Percentiles rank a stretch among this genome's conserved stretches.
phyloP scores from a whole-genome alignment of 2,888 invertebrate species.

The Harpalus rubripes region DNA sequence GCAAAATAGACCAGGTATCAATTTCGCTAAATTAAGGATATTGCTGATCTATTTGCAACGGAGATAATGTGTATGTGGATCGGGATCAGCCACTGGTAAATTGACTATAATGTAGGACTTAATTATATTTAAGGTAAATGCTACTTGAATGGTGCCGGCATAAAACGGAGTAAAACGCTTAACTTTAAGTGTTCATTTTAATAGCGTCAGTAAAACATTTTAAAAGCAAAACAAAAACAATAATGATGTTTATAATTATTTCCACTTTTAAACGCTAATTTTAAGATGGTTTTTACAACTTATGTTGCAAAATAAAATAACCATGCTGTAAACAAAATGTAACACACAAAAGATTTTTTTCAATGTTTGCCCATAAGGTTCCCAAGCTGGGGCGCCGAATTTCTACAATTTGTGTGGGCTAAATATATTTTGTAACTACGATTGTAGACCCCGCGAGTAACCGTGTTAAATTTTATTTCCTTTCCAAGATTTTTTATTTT shows the following conservation, averaged over 20 bases:
- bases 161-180: constrained; percentile 2
- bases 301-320: too few species aligned
- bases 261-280: constrained; percentile 9
- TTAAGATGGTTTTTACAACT: background rate
- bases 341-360: too few species aligned
- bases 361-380: too few species aligned
- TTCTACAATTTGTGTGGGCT: too few species aligned
- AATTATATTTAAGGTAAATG: constrained; percentile 40
- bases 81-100: constrained; percentile 21
- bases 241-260: background rate
- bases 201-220: constrained; percentile 23
- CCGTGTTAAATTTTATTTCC: too few species aligned
- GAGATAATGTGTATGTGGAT: constrained; percentile 7
- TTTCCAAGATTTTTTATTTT: too few species aligned
- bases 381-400: too few species aligned
- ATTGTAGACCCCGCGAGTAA: too few species aligned
- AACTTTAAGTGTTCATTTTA: constrained; percentile 45
- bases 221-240: constrained; percentile 23
- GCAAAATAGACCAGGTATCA: constrained; percentile 11
- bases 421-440: too few species aligned
- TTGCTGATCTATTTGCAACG: constrained; percentile 28
- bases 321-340: too few species aligned
- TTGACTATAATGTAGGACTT: constrained; percentile 28
- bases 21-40: constrained; percentile 36
- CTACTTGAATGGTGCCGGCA: constrained; percentile 12